Conservation (phyloP, 2,113 vertebrate species). For the Gymnobelideus leadbeateri region DNA sequence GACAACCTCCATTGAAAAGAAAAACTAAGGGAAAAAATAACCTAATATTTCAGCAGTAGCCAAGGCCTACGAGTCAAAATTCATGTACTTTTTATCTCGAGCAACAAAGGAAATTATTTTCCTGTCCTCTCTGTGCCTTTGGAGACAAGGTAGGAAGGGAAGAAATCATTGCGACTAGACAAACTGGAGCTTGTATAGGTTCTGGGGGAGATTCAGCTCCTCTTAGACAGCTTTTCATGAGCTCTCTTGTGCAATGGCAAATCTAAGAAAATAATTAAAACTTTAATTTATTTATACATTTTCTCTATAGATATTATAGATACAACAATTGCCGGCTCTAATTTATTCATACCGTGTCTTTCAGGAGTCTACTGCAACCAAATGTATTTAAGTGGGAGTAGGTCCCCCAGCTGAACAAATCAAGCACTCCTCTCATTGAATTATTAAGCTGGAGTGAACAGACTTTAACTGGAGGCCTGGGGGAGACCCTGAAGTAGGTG, state of each 20-base stretch:
- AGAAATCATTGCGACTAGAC: constrained; percentile 54
- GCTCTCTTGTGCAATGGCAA: constrained; percentile 54
- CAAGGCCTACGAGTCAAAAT: constrained; percentile 35
- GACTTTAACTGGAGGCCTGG: background rate
- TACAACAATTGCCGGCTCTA: constrained; percentile 7
- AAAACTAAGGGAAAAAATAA: background rate
- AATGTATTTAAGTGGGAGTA: background rate
- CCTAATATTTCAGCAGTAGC: constrained; percentile 56
- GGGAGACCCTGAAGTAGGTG: accelerated
- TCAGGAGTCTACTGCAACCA: background rate
- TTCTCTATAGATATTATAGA: constrained; percentile 35
- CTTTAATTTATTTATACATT: constrained; percentile 61
- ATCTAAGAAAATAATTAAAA: constrained; percentile 72
- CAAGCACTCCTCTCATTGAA: background rate
- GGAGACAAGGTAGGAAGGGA: background rate
- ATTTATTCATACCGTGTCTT: constrained; percentile 40
- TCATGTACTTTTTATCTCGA: constrained; percentile 64
- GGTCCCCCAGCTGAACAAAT: background rate
- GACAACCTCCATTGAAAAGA: constrained; percentile 36
- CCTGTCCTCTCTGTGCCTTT: constrained; percentile 32
- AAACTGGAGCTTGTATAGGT: background rate
- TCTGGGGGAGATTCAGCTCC: constrained; percentile 18
- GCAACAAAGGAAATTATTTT: constrained; percentile 67
- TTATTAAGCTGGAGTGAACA: background rate
- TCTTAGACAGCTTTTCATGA: constrained; percentile 25